Conservation (phyloP, 2,113 vertebrate species). For the Bothrops jararaca region DNA sequence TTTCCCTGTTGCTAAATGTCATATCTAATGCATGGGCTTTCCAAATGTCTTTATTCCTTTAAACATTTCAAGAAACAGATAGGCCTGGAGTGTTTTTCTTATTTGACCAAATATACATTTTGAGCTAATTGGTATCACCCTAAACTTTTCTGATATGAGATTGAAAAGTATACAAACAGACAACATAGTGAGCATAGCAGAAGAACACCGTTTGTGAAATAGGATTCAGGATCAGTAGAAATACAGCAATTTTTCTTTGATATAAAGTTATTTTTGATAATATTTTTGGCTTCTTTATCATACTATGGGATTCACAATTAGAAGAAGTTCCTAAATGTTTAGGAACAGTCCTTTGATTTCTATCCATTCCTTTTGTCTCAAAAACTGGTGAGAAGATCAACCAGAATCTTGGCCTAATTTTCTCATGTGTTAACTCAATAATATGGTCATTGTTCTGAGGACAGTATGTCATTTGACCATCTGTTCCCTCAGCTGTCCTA, state of each 20-base stretch:
- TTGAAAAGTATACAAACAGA: background rate
- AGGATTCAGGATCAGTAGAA: background rate
- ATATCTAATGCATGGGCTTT: background rate
- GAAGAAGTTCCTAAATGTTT: background rate
- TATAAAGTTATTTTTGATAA: background rate
- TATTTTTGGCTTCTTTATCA: background rate
- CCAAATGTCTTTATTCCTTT: background rate
- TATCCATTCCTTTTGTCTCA: constrained; percentile 14
- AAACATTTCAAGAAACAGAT: background rate
- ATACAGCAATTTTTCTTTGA: background rate
- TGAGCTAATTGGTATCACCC: background rate
- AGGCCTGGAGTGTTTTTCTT: background rate
- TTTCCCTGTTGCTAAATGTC: background rate
- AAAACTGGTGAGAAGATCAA: constrained; percentile 9
- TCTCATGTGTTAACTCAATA: constrained; percentile 24
- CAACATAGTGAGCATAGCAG: background rate
- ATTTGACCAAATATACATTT: background rate
- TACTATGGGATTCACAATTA: background rate
- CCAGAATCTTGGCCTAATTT: constrained; percentile 21
- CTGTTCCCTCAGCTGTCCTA: background rate
- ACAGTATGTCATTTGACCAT: constrained; percentile 11
- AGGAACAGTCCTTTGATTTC: background rate
- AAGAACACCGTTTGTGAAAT: background rate
- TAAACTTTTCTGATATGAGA: background rate
- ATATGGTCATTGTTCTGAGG: constrained; percentile 15